A percentile compares a stretch with the other conserved stretches of the same genome.
These are phyloP conservation scores for Lithophane socia DNA, from an alignment of 2,888 invertebrate species.

Conservation along the genomic window DNA sequence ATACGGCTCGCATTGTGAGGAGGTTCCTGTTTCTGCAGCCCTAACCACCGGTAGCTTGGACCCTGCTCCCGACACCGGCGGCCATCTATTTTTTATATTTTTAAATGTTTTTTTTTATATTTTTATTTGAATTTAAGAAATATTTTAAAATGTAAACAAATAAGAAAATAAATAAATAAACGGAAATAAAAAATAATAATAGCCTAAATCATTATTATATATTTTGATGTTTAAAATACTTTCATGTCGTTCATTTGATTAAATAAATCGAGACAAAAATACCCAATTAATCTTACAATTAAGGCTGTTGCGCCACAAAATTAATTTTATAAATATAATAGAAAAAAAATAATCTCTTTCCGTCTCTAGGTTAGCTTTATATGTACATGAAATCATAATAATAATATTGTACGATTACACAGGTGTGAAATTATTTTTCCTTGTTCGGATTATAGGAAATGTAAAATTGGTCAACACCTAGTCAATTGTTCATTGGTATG, in stretches of 20 bases:
- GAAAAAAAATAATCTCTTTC: not conserved
- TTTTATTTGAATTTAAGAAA: too few relatives aligned
- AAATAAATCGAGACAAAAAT: not conserved
- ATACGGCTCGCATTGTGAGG: too few relatives aligned
- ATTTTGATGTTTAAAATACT: not conserved
- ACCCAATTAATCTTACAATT: not conserved
- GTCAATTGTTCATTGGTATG: not conserved
- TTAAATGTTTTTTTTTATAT: too few relatives aligned
- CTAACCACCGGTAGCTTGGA: too few relatives aligned
- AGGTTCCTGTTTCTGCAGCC: too few relatives aligned
- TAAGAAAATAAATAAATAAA: too few relatives aligned
- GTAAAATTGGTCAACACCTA: not conserved
- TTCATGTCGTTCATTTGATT: not conserved
- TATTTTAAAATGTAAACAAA: too few relatives aligned
- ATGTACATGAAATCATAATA: slow-evolving; percentile 18
- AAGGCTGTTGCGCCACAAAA: not conserved
- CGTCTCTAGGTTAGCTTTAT: not conserved
- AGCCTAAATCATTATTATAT: not conserved
- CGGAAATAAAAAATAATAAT: too few relatives aligned
- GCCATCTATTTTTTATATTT: too few relatives aligned
- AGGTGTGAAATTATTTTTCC: slow-evolving; percentile 6
- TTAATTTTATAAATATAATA: not conserved
- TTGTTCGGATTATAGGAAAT: not conserved
- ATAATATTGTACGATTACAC: slow-evolving; percentile 12
- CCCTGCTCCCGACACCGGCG: too few relatives aligned